These are phyloP conservation scores for Zonitis immaculata DNA, from an alignment of 2,888 invertebrate genomes.

Conservation along the genomic window DNA sequence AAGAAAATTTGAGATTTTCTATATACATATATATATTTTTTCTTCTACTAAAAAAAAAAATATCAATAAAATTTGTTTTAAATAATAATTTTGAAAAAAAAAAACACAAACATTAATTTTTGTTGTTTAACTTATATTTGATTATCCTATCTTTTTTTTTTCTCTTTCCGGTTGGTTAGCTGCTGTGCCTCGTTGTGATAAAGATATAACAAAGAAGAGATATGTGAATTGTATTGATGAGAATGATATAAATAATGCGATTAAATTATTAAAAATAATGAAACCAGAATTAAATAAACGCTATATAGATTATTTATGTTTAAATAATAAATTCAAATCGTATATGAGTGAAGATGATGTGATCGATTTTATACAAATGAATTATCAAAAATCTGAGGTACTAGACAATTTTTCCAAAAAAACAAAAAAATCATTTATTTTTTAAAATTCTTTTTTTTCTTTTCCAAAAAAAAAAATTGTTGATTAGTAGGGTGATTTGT, in stretches of 20 bases:
- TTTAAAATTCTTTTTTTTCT: too few relatives aligned
- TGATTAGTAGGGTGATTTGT: too few relatives aligned
- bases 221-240: conserved; percentile 63
- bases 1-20: too few relatives aligned
- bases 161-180: conserved; percentile 21
- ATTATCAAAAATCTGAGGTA: conserved; percentile 39
- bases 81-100: too few relatives aligned
- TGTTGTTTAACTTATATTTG: too few relatives aligned
- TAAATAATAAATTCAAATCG: conserved; percentile 51
- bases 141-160: conserved; percentile 5
- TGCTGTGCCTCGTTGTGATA: conserved; percentile 56
- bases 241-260: conserved; percentile 58
- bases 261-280: conserved; percentile 60
- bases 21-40: too few relatives aligned
- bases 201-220: conserved; percentile 53
- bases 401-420: too few relatives aligned
- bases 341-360: conserved; percentile 62
- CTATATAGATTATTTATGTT: conserved; percentile 57
- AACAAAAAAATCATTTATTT: too few relatives aligned
- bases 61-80: too few relatives aligned
- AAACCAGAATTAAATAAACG: conserved; percentile 60
- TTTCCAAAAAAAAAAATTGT: too few relatives aligned
- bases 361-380: conserved; percentile 53
- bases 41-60: too few relatives aligned
- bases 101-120: too few relatives aligned